Base-by-base conservation (phyloP, 2,113 vertebrate species). In the Progne subis region DNA sequence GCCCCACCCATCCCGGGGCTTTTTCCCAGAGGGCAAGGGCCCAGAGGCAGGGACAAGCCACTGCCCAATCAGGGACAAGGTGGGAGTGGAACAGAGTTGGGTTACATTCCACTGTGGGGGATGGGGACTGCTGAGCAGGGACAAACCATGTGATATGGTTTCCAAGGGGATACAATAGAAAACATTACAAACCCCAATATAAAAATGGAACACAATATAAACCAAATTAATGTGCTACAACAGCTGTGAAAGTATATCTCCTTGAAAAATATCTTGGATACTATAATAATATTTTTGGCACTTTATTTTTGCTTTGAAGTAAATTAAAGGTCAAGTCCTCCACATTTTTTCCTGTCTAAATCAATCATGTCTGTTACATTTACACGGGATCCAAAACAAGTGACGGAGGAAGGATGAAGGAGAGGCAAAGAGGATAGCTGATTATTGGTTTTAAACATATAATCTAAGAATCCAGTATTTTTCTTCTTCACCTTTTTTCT, bases 291-390 rank as follows among this genome's bases (percentile, higher is more conserved):
- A 60, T 64, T 92, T 95, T 75, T 87, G 53, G 56, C 69, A 79
- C 31, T 71, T 92, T 43, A 39, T 74, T 95, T 96, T 91, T 92
- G 43, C 72, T 95, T 96, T 72, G 37, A 82, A 82, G 9, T 86
- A 78, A 81, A 82, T 75, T 71, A 65, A 13, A 82, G 78, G 77
- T 49, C 37, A 87, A 91, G 50, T 32, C 43, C 49, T 91, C 46
- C 46, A 37, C 46, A 72, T 53, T 39, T 92, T 90, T 88, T 83
- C 39, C 71, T 59, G 8, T 39, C 47, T 74, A 61, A 93, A 86
- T 93, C 64, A 75, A 76, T 50, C 29, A 37, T 19, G 37, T 75
- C 44, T 83, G 14, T 81, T 88, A n/a, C 67, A 82, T 43, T 88
- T 88, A 70, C 4, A 3, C 32, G 64, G 39, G 24, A 86, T 71